These are phyloP conservation scores for Theropithecus gelada DNA, from an alignment of 2,113 vertebrate genomes.

Conservation along the genomic window DNA sequence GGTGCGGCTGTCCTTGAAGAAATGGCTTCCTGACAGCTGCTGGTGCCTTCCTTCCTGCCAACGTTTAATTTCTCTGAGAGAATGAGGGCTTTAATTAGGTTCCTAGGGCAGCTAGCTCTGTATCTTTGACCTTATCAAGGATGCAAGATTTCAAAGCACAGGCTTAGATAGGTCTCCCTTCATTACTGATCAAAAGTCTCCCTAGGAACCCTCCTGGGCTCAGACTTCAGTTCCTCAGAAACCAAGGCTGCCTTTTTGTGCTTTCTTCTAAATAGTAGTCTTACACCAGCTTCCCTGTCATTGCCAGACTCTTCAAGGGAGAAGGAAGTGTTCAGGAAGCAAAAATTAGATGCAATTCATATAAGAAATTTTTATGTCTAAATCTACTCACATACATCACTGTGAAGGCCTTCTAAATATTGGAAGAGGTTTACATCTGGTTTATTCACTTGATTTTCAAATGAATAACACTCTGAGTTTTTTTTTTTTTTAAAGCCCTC, in stretches of 20 bases:
- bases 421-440: conserved; percentile 10
- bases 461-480: background rate
- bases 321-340: background rate
- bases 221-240: conserved; percentile 43
- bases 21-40: conserved; percentile 76
- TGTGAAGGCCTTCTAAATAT: background rate
- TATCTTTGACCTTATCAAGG: conserved; percentile 77
- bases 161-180: conserved; percentile 50
- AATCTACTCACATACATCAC: background rate
- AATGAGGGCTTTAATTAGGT: conserved; percentile 76
- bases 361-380: background rate
- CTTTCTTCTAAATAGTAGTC: conserved; percentile 25
- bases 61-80: conserved; percentile 74
- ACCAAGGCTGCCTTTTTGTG: conserved; percentile 7
- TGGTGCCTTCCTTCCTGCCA: conserved; percentile 63
- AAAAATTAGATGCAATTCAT: conserved; percentile 32
- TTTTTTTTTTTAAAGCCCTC: background rate
- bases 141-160: conserved; percentile 67
- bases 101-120: conserved; percentile 71
- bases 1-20: conserved; percentile 73
- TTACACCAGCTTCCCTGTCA: background rate
- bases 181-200: conserved; percentile 69
- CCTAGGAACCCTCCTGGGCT: conserved; percentile 45
- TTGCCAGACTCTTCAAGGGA: background rate
- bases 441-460: conserved; percentile 57